Evolutionary conservation across 2,797 vertebrate species (phyloP).

Genomic region (Eidolon dupreanum): DNA sequence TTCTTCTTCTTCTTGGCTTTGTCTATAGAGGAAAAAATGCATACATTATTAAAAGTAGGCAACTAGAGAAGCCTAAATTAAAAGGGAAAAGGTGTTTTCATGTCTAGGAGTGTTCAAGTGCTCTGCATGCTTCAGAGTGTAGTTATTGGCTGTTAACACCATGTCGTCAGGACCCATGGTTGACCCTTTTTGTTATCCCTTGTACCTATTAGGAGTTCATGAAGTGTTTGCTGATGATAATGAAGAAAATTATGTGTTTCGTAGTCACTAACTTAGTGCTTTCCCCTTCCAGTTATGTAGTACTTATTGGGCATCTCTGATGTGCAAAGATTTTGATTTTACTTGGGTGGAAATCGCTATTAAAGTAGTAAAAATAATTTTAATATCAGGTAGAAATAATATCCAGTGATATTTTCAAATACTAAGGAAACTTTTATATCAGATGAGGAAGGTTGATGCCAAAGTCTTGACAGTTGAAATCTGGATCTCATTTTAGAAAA

Average conservation of each 20-base stretch:
- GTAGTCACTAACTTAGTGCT: neutral
- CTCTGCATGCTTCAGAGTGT: neutral
- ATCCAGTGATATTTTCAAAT: neutral
- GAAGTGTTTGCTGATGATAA: neutral
- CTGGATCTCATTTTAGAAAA: neutral
- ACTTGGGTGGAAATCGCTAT: neutral
- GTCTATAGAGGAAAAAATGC: neutral
- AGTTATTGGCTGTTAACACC: neutral
- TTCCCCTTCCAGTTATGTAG: neutral
- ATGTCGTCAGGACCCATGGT: neutral
- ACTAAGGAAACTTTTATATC: neutral
- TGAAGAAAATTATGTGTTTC: neutral
- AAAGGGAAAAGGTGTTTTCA: neutral
- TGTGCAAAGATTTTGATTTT: conserved; percentile 21
- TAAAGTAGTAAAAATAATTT: neutral
- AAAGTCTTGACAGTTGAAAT: neutral
- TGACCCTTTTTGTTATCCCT: neutral
- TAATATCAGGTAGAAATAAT: neutral
- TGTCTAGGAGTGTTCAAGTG: neutral
- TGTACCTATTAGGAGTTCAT: neutral
- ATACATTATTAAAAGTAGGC: neutral
- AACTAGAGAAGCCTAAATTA: neutral
- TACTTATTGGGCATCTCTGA: neutral
- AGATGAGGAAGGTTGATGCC: neutral
- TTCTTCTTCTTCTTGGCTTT: neutral